Conservation (phyloP, 2,888 invertebrate species). For the Cheilosia vulpina region DNA sequence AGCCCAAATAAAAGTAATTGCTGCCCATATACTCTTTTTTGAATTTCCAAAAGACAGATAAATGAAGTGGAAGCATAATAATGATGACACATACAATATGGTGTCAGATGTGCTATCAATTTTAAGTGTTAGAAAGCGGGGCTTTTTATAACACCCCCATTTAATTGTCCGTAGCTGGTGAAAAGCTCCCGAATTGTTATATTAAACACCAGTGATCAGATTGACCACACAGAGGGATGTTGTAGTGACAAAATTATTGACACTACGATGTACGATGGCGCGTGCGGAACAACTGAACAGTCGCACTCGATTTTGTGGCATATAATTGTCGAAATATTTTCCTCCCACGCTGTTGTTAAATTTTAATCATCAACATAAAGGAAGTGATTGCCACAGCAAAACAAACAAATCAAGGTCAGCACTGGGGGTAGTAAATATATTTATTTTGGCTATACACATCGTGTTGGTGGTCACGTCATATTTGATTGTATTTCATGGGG, state of each 20-base stretch:
- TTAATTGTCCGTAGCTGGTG: not conserved
- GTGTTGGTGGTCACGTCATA: no score
- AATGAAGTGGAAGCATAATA: not conserved
- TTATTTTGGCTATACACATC: no score
- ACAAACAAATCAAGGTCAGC: not conserved
- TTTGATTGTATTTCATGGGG: no score
- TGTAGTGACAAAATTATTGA: not conserved
- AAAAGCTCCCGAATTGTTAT: not conserved
- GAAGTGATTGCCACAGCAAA: not conserved
- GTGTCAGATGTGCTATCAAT: not conserved
- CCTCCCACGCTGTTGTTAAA: not conserved
- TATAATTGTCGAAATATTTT: not conserved
- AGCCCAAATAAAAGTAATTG: not conserved
- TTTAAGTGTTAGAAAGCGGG: not conserved
- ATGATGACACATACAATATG: not conserved
- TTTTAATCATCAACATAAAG: conserved; percentile 1
- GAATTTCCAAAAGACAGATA: not conserved
- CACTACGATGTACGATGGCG: not conserved
- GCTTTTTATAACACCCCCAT: not conserved
- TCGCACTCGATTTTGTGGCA: not conserved
- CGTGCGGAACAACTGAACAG: not conserved
- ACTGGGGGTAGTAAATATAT: not conserved
- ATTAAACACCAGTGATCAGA: not conserved
- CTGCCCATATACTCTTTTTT: not conserved
- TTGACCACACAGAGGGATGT: not conserved